Evolutionary conservation across 1,140 invertebrate genomes (phyloP), one percentile per base, ranked within the genome.

Genomic region (Diabrotica virgifera): DNA sequence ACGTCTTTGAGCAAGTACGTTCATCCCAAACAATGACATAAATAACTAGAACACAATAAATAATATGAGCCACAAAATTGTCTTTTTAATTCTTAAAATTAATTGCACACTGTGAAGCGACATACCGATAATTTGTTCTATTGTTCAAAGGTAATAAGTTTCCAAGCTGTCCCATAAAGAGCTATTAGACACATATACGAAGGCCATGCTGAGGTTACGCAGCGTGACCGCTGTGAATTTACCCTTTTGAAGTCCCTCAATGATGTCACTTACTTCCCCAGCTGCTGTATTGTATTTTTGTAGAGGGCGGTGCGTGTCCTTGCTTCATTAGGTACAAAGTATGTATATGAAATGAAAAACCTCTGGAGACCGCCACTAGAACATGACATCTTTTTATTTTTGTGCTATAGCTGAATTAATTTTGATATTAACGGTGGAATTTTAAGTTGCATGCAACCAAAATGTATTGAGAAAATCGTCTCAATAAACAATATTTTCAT

Each of bases 201-300:
- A 24, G 24, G 24, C 24, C 24, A 24, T 46, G 40, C 40, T 46
- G n/a, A 46, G 40, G 40, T 46, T 46, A 46, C 40, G 6, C 40
- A 46, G 40, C 40, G 40, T 46, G 40, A 46, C 40, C 40, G 40
- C 40, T 6, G 5, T 46, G 40, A 46, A 46, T 46, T 46, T 46
- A 46, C 40, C 40, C 40, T 46, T 46, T 46, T 46, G 40, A 46
- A 46, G 40, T 46, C 40, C 40, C 40, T 46, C 40, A 46, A 46
- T n/a, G 8, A 46, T 46, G 40, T 46, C 40, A 46, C 40, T 46
- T 46, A 46, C 40, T 5, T 46, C 40, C 24, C 40, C 40, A 46
- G 40, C 40, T 46, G 40, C 40, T 46, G 40, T 46, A 46, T 46
- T 46, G 40, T 46, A 46, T 46, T 46, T 46, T 46, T 46, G 6